Base-by-base conservation (phyloP, 2,113 vertebrate genomes). In the Colossoma macropomum region DNA sequence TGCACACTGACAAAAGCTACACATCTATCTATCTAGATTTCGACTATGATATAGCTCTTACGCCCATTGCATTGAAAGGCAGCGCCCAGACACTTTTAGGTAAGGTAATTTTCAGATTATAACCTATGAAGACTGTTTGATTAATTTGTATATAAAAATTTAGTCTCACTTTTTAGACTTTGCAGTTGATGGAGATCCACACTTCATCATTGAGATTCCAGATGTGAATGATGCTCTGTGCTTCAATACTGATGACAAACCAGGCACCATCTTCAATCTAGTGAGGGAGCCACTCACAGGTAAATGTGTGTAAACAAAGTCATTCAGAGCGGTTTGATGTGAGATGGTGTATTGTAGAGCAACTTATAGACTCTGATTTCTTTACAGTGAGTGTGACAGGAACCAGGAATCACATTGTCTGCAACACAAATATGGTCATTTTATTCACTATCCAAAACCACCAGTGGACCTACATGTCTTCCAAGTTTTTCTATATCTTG, bases 171-270 rank as follows among this genome's bases (percentile, higher is more conserved):
- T 17, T 41, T 34, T n/a, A 69, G 30, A 23, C 12, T 45, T 71
- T 4, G 52, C 4, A 32, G 74, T 98, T 93, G 97, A 98, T 65
- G 96, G 96, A 80, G 97, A 99, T 85, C 98, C 98, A 79, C 98
- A 99, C 90, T 98, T 99, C 91, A 94, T 98, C 81, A 95, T 99
- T 71, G 92, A 95, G 5, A 92, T 96, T 30, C 95, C 95, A 28
- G 89, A 96, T 65, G 94, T 90, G 82, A 87, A 95, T 0, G 96
- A 98, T 12, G 91, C 95, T 13, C 84, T 99, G 90, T 99, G 97
- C 88, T 99, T 99, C 92, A 99, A 97, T 90, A 96, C 98, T 59
- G 92, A 97, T 3, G 94, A 95, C 86, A 91, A 88, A 6, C 96
- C 97, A 0, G 97, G 97, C 78, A 93, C 93, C 2, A 94, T 99